Evolutionary conservation across 2,113 vertebrate species (phyloP), one percentile per base, ranked within the genome.

Genomic region (Chascanopsetta lugubris): DNA sequence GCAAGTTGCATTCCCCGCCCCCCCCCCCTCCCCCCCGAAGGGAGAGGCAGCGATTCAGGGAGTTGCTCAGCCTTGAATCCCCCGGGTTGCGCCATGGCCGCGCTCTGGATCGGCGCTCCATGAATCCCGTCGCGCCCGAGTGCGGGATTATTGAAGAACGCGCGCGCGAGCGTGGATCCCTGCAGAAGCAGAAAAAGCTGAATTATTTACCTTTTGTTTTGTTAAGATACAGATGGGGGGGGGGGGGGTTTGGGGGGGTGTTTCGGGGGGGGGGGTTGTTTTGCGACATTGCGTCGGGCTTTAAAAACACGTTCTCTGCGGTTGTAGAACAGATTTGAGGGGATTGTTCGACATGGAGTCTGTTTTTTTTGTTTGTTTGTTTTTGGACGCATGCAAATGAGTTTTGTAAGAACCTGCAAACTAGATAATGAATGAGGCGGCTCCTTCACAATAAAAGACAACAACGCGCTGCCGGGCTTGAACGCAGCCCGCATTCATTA

Each of bases 171-270:
- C 30, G 27, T n/a, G n/a, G n/a, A n/a, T n/a, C n/a, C n/a, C n/a
- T n/a, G n/a, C n/a, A n/a, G n/a, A n/a, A 29, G 4, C 27, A 29
- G 27, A 29, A 29, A 29, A 29, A 29, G 8, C 34, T 17, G 38
- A 80, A 85, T 82, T 45, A 82, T 87, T 80, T 8, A 85, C 25
- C 17, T 34, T 69, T 47, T 67, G 67, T 75, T 67, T 82, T 71
- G 51, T 70, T 55, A 13, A 13, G 45, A 3, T n/a, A 4, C 21
- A 24, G 45, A n/a, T 2, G 15, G n/a, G n/a, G n/a, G n/a, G n/a
- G n/a, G n/a, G n/a, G n/a, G n/a, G n/a, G n/a, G n/a, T n/a, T n/a
- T n/a, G n/a, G n/a, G n/a, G n/a, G n/a, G n/a, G n/a, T n/a, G n/a
- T n/a, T n/a, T n/a, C n/a, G n/a, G n/a, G n/a, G n/a, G n/a, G n/a